Percentiles rank a stretch among this genome's conserved stretches.
These are phyloP conservation scores for Steatocranus sp. DNA, from an alignment of 2,797 vertebrate species.

Conservation along the genomic window DNA sequence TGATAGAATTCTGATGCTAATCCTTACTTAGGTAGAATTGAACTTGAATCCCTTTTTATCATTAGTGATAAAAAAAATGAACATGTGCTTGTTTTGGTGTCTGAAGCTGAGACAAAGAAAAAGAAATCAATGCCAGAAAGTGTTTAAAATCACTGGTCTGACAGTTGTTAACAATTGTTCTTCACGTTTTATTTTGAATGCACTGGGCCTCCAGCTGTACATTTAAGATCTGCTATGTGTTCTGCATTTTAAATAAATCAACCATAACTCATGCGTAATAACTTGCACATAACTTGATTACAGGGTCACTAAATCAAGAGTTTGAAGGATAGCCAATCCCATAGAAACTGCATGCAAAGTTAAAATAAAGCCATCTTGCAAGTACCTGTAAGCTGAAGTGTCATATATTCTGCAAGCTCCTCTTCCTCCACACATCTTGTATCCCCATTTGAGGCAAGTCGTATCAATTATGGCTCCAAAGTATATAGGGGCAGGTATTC, in stretches of 20 bases:
- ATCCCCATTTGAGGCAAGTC: constrained; percentile 90
- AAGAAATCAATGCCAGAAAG: not conserved
- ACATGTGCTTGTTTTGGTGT: not conserved
- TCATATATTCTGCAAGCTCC: constrained; percentile 90
- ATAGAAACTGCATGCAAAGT: not conserved
- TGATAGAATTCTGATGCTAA: not conserved
- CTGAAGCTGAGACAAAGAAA: not conserved
- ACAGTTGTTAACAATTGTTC: not conserved
- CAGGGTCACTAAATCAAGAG: not conserved
- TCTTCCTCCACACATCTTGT: constrained; percentile 78
- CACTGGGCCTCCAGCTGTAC: not conserved
- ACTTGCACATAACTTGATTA: not conserved
- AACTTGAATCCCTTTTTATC: not conserved
- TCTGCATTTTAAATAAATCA: not conserved
- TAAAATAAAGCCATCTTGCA: not conserved
- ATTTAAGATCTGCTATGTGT: not conserved
- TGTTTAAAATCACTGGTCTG: not conserved
- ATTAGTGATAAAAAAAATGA: not conserved
- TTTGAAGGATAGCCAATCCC: not conserved
- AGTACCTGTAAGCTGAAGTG: constrained; percentile 82
- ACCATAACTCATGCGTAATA: not conserved
- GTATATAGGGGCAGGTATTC: constrained; percentile 90
- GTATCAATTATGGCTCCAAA: constrained; percentile 89
- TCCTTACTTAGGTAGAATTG: not conserved
- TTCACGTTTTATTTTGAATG: not conserved